These are phyloP conservation scores for Lycia hirtaria DNA, from an alignment of 2,888 invertebrate genomes.

Conservation along the genomic window DNA sequence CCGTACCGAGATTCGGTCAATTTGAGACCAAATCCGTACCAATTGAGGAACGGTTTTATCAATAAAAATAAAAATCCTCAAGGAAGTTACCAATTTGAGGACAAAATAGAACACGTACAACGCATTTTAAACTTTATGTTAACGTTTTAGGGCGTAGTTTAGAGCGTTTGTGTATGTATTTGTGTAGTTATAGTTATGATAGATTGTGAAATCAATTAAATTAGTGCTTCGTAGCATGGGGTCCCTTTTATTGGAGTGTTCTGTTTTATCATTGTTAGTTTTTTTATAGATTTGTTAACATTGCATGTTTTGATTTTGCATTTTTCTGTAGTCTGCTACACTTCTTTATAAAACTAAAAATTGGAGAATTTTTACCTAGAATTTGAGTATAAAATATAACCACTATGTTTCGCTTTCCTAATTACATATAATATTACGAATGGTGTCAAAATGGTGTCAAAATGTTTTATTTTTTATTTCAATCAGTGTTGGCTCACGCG, in stretches of 20 bases:
- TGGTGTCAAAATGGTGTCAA: no score
- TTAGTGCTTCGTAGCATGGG: slow-evolving; percentile 61
- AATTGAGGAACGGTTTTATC: slow-evolving; percentile 80
- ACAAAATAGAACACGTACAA: slow-evolving; percentile 28
- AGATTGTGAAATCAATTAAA: slow-evolving; percentile 72
- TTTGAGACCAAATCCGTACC: slow-evolving; percentile 77
- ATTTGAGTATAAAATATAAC: no score
- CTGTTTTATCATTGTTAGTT: slow-evolving; percentile 14
- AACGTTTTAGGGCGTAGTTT: slow-evolving; percentile 22
- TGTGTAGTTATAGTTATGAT: slow-evolving; percentile 42
- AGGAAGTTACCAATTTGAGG: slow-evolving; percentile 80
- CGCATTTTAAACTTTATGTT: slow-evolving; percentile 42
- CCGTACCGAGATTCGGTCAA: slow-evolving; percentile 64
- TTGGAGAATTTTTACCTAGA: not conserved
- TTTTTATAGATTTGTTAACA: not conserved
- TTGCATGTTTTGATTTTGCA: not conserved
- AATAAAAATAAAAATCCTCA: slow-evolving; percentile 82
- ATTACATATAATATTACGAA: no score
- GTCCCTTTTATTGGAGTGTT: slow-evolving; percentile 49
- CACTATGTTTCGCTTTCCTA: no score
- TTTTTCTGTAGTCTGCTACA: no score
- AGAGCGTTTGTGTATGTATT: slow-evolving; percentile 9
- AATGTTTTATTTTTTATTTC: no score
- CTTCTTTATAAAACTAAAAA: no score
- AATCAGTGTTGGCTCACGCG: no score